Conservation (phyloP, 2,888 invertebrate genomes). For the Phalera bucephala region DNA sequence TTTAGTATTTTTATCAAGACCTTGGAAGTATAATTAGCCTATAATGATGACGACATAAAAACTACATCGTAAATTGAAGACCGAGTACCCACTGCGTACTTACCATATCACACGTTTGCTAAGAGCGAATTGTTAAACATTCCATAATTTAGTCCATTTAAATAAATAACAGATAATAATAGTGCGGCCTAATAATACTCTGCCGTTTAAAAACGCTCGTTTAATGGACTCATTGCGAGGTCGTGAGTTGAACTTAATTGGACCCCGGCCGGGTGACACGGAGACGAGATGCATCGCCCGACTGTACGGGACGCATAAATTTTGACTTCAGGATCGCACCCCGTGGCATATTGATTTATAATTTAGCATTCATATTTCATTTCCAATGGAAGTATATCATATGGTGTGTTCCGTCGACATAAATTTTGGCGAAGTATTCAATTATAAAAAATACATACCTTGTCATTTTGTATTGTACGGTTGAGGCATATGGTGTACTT, state of each 20-base stretch:
- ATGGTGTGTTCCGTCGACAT: constrained; percentile 11
- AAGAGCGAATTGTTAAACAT: too few species aligned
- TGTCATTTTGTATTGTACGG: too few species aligned
- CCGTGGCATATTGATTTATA: constrained; percentile 63
- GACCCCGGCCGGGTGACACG: constrained; percentile 77
- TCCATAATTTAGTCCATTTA: too few species aligned
- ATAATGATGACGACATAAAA: too few species aligned
- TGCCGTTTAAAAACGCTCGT: constrained; percentile 30
- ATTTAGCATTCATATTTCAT: constrained; percentile 42
- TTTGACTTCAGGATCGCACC: constrained; percentile 61
- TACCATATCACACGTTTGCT: too few species aligned
- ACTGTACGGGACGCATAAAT: constrained; percentile 77
- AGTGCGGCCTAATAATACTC: too few species aligned
- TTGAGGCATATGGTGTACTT: too few species aligned
- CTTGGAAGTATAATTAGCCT: too few species aligned
- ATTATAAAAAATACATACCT: constrained; percentile 8
- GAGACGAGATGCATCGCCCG: constrained; percentile 78
- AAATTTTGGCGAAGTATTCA: constrained; percentile 5
- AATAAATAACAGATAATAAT: too few species aligned
- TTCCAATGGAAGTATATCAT: constrained; percentile 32
- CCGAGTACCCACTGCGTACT: too few species aligned
- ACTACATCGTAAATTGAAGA: too few species aligned
- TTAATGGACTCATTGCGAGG: constrained; percentile 54
- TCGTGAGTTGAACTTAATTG: constrained; percentile 82
- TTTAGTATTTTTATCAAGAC: too few species aligned